Evolutionary conservation across 2,797 vertebrate genomes (phyloP).

Genomic region (Limnodromus scolopaceus): DNA sequence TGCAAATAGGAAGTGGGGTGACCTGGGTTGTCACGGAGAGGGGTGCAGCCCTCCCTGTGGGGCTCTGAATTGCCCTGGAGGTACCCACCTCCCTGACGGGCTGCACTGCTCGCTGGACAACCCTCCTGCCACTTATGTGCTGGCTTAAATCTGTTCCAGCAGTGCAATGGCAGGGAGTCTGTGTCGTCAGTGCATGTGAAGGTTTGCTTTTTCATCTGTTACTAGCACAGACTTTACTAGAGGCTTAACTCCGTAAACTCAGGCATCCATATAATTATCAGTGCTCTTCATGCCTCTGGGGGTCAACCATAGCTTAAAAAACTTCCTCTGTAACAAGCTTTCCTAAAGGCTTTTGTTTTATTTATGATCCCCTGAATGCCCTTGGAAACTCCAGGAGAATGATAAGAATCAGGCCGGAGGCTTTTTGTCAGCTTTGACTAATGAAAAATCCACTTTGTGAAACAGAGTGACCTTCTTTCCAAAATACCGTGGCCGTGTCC

Average conservation of each 20-base stretch:
- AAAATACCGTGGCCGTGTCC: background rate
- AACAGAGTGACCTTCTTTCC: background rate
- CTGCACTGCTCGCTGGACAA: background rate
- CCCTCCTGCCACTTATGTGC: background rate
- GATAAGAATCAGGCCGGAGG: background rate
- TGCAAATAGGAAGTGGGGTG: background rate
- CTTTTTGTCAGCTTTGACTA: slow-evolving; percentile 19
- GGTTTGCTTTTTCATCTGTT: background rate
- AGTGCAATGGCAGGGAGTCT: background rate
- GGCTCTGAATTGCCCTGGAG: background rate
- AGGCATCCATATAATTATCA: background rate
- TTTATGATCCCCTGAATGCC: background rate
- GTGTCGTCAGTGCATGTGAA: background rate
- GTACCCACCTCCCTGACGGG: too few relatives aligned
- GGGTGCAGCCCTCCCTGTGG: background rate
- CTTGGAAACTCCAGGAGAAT: background rate
- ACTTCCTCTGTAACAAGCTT: background rate
- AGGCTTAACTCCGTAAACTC: background rate
- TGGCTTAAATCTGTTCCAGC: background rate
- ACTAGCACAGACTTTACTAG: background rate
- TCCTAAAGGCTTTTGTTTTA: background rate
- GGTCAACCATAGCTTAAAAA: background rate
- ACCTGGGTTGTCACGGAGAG: background rate
- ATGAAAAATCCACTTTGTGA: background rate
- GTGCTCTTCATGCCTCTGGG: background rate